These are phyloP conservation scores for Carabus problematicus DNA, from an alignment of 2,888 invertebrate genomes.

Conservation along the genomic window DNA sequence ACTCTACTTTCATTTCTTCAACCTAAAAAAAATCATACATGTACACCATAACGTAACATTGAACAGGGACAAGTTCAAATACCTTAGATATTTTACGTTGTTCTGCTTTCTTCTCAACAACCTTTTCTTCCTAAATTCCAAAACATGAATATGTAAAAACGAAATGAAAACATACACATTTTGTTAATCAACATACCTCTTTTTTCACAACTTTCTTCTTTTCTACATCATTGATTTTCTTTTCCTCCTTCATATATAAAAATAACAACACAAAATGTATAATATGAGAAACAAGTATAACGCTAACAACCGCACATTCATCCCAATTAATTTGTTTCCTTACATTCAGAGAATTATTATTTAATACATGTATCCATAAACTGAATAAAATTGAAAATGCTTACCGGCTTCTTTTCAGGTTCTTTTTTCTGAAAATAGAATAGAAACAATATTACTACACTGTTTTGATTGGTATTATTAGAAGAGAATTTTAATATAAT, in stretches of 20 bases:
- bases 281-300: slow-evolving; percentile 1
- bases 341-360: too few relatives aligned
- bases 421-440: slow-evolving; percentile 50
- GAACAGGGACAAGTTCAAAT: slow-evolving; percentile 3
- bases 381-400: slow-evolving; percentile 1
- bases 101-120: slow-evolving; percentile 60
- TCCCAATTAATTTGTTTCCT: neutral
- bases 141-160: slow-evolving; percentile 26
- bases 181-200: slow-evolving; percentile 46
- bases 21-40: slow-evolving; percentile 48
- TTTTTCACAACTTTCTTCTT: slow-evolving; percentile 50
- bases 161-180: neutral
- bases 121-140: slow-evolving; percentile 48
- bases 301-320: slow-evolving; percentile 9
- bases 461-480: slow-evolving; percentile 47
- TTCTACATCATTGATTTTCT: slow-evolving; percentile 54
- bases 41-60: neutral
- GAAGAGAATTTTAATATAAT: neutral
- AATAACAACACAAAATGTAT: slow-evolving; percentile 12
- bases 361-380: slow-evolving; percentile 1
- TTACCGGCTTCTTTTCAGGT: slow-evolving; percentile 51
- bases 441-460: slow-evolving; percentile 47
- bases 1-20: slow-evolving; percentile 56
- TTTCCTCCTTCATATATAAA: slow-evolving; percentile 49
- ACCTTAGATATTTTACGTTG: slow-evolving; percentile 53